Evolutionary conservation across 2,797 vertebrate species (phyloP).

Genomic region (Vultur gryphus): DNA sequence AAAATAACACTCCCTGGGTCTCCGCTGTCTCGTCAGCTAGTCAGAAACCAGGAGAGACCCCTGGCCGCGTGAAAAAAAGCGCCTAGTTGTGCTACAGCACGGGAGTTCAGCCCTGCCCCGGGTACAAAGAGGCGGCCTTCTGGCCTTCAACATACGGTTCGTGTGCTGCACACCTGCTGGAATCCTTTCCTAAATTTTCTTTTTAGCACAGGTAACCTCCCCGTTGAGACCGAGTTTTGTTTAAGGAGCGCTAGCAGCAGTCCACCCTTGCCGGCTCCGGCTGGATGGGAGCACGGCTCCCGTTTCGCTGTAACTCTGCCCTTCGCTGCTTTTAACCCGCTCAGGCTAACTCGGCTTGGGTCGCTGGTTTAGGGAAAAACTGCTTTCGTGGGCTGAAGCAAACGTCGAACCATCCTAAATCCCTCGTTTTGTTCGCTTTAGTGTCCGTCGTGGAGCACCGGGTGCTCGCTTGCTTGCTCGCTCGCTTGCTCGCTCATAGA

Average conservation of each 20-base stretch:
- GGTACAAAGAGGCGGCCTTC: background rate
- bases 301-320: background rate
- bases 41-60: background rate
- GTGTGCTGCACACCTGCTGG: background rate
- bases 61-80: background rate
- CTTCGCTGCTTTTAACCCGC: background rate
- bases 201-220: background rate
- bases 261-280: rapidly evolving
- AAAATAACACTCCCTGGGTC: background rate
- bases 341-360: rapidly evolving
- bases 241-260: background rate
- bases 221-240: background rate
- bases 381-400: background rate
- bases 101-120: background rate
- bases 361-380: background rate
- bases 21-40: background rate
- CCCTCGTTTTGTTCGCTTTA: background rate
- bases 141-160: background rate
- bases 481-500: background rate
- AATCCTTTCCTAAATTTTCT: background rate
- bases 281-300: background rate
- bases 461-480: background rate
- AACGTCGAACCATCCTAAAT: background rate
- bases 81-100: background rate
- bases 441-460: rapidly evolving